Base-by-base conservation (phyloP, 2,888 invertebrate genomes). In the Acanthococcus lagerstroemiae region DNA sequence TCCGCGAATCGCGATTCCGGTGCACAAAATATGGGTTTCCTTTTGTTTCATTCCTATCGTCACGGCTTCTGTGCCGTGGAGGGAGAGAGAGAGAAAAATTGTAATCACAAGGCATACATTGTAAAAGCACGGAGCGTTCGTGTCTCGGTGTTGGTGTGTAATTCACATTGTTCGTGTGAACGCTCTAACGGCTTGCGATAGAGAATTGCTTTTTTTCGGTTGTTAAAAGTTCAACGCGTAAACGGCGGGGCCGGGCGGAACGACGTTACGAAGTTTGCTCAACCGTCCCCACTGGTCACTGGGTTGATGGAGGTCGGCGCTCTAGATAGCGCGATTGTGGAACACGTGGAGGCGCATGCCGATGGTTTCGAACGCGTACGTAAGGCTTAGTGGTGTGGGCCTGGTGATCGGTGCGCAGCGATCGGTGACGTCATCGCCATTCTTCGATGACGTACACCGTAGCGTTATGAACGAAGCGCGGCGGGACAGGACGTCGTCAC, bases 341-440 rank as follows among this genome's bases (percentile, higher is more conserved):
- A 65, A 71, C 74, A 72, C 74, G 74, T 74, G 74, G 74, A 73
- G 74, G 74, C 69, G 67, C 46, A 52, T 66, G 69, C 57, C 69
- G 45, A 54, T 60, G 73, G 73, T 73, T 73, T 73, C 70, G 68
- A 65, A 48, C 30, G 65, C 26, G 9, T 65, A 57, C 67, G 66
- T 61, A 60, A 17, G 55, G 68, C 68, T 45, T 21, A n/a, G 60
- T 15, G n/a, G n/a, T n/a, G n/a, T 27, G 22, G 19, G 54, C 54
- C 9, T 26, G 37, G 54, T 52, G 37, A 26, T 25, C 25, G 61
- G 45, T 30, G 63, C 37, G 24, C 37, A 21, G n/a, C 15, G n/a
- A n/a, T n/a, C n/a, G n/a, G n/a, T 55, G 55, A 68, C 68, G 69
- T 65, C 68, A 68, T 61, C 58, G 63, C 50, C 67, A n/a, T n/a